Evolutionary conservation across 2,113 vertebrate genomes (phyloP), one percentile per base, ranked within the genome.

Genomic region (Pseudorhombus dupliciocellatus): DNA sequence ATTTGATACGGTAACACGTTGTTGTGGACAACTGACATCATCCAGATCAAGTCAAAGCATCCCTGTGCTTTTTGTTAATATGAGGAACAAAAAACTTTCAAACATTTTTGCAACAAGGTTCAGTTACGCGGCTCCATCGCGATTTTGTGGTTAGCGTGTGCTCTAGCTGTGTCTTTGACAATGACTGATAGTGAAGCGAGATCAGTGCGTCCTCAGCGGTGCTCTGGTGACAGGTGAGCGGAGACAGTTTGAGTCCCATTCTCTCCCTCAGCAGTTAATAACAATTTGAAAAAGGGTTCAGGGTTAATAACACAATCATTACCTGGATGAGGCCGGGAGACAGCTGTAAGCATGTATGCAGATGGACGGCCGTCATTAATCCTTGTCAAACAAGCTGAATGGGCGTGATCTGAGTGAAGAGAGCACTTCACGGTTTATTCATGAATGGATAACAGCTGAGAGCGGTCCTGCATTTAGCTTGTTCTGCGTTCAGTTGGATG

Each of bases 291-390:
- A 87, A 88, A 80, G 74, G 79, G 89, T 90, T 83, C 40, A 16
- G 87, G 92, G 92, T 93, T 93, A 92, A 93, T 94, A 91, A 93
- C 87, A 90, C 91, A 89, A 90, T 91, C 87, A 92, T 92, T 91
- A 90, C 86, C 88, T 84, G 88, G 88, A 88, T 86, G 83, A 85
- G 82, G 84, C 80, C 5, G 59, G 82, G 83, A 88, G 90, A 91
- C 90, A 91, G 92, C 91, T 89, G 92, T 88, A 91, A 90, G 91
- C 89, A 89, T 79, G 85, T 84, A 90, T 87, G 89, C 89, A 92
- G 91, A 91, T 90, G 76, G 87, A 89, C 85, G 66, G 83, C 81
- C 75, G 42, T 87, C 88, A 87, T 91, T 91, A 89, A 87, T 90
- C 87, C 82, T 87, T 84, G 88, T 92, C 92, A 89, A 74, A 73